phyloP scores from a whole-genome alignment of 2,113 vertebrate genomes.

The Hirundichthys speculiger region DNA sequence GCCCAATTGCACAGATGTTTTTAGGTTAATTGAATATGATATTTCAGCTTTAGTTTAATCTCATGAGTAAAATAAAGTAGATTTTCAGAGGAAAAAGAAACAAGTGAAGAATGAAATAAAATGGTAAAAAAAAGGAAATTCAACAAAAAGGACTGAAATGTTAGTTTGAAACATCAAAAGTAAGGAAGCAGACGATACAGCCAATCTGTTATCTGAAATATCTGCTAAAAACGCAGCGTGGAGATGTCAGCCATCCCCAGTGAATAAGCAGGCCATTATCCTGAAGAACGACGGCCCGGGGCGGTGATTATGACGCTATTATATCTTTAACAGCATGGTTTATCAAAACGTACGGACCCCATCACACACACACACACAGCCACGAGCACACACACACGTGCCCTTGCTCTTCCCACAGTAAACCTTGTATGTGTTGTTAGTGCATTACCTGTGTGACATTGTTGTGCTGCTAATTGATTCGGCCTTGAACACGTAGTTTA shows the following conservation, averaged over 20 bases:
- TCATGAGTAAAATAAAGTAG: no score
- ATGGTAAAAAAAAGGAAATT: no score
- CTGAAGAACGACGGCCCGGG: conserved; percentile 90
- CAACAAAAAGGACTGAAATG: no score
- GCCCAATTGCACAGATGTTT: no score
- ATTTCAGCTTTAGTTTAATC: no score
- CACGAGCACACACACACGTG: conserved; percentile 22
- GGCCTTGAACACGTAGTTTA: conserved; percentile 31
- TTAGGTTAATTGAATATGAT: no score
- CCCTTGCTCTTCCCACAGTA: conserved; percentile 51
- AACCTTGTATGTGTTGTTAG: conserved; percentile 32
- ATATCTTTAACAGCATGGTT: conserved; percentile 93
- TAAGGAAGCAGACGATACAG: neutral
- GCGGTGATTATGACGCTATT: conserved; percentile 93
- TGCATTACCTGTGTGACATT: conserved; percentile 32
- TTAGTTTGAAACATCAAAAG: neutral
- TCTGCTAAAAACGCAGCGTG: conserved; percentile 65
- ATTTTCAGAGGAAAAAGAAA: no score
- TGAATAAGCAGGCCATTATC: conserved; percentile 94
- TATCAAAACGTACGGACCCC: conserved; percentile 87
- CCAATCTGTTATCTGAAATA: conserved; percentile 77
- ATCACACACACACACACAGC: conserved; percentile 23
- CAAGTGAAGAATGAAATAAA: no score
- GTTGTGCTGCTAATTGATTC: conserved; percentile 50
- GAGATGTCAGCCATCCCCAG: conserved; percentile 87